Base-by-base conservation (phyloP, 2,113 vertebrate species). In the human (Homo sapiens) region DNA sequence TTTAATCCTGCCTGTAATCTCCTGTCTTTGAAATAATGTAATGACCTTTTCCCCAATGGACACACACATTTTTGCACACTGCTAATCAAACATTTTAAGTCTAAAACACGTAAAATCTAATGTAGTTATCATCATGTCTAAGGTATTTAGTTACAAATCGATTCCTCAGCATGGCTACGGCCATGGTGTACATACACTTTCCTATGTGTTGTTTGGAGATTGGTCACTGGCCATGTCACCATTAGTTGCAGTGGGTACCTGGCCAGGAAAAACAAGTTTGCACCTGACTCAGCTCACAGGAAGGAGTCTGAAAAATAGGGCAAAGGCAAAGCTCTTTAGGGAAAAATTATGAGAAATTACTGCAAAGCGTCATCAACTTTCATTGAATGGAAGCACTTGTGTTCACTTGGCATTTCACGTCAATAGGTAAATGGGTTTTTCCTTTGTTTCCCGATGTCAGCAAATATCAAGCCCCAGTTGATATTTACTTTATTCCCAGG, bases 101-200 rank as follows among this genome's bases (percentile, higher is more conserved):
- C 48, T 13, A 64, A 84, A 45, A 57, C 61, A 83, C 40, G 5
- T 5, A 23, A 30, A 38, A 52, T 32, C 22, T 38, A 10, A 23
- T 13, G 16, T 3, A 43, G 70, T 35, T 50, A 1, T 20, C 20
- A 55, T 14, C 5, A 0, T 1, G 11, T 23, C 40, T 17, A 16
- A 72, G 45, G 40, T 1, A 0, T 18, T 18, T 8, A 3, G 13
- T 14, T 22, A 35, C 8, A 25, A 27, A 35, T 8, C 2, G 5
- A 3, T 6, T 32, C 32, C 72, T 70, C 43, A 10, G 50, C 7
- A 3, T 30, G 9, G 52, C 6, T 3, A 3, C 2, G 2, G 43
- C 3, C 22, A 14, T 12, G 11, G 30, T 22, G 1, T 10, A 50
- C 2, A 8, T 6, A 5, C 9, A 2, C 8, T 16, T 61, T 17